phyloP scores from a whole-genome alignment of 2,888 invertebrate genomes.

The Tolmerus cingulatus region DNA sequence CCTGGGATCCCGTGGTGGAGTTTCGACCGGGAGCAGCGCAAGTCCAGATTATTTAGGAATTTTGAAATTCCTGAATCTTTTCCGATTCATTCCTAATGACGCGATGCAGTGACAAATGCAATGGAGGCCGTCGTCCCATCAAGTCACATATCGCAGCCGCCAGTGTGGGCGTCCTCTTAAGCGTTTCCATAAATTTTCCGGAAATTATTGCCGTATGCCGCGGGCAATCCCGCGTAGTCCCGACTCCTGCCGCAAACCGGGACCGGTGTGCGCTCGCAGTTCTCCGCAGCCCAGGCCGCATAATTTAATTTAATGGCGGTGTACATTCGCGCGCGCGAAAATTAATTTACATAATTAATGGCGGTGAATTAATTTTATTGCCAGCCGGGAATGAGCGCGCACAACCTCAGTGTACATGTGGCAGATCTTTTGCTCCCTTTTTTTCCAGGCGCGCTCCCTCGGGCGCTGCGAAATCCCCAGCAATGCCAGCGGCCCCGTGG shows the following conservation, averaged over 20 bases:
- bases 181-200: slow-evolving; percentile 35
- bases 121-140: background rate
- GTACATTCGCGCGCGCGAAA: slow-evolving; percentile 47
- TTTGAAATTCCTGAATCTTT: background rate
- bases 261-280: background rate
- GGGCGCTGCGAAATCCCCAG: background rate
- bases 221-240: slow-evolving; percentile 8
- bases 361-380: slow-evolving; percentile 48
- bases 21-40: background rate
- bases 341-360: slow-evolving; percentile 49
- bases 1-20: background rate
- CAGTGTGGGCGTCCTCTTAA: slow-evolving; percentile 28
- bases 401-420: background rate
- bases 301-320: slow-evolving; percentile 44
- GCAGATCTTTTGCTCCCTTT: background rate
- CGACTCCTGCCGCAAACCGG: background rate
- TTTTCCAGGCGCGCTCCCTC: background rate
- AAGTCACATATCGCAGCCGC: background rate
- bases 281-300: background rate
- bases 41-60: background rate
- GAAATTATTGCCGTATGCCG: background rate
- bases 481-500: background rate
- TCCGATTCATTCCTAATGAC: slow-evolving; percentile 1
- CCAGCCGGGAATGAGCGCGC: slow-evolving; percentile 29
- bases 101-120: slow-evolving; percentile 27